Evolutionary conservation across 2,113 vertebrate species (phyloP), one percentile per base, ranked within the genome.

Genomic region (Illadopsis cleaveri): DNA sequence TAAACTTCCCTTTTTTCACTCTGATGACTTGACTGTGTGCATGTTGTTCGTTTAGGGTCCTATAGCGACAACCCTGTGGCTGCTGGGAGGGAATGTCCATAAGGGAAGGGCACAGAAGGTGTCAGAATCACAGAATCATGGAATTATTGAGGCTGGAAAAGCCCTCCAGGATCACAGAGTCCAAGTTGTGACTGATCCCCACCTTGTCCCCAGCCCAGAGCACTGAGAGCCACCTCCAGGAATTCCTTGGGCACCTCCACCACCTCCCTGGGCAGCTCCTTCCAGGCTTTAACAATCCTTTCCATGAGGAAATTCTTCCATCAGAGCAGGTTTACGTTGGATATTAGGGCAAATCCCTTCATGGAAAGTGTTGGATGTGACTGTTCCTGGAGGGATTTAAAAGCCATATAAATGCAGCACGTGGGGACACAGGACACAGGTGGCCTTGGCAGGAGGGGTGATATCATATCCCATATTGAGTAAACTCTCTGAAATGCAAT

Each of bases 381-480:
- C 76, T 19, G 31, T 42, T 8, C 50, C 76, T 33, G 27, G 31
- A 4, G 58, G 44, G 18, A 16, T 42, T 23, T 2, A 31, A 19
- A 19, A 33, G 22, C 68, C 44, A 3, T 2, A 37, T 1, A 2
- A 22, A 9, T 11, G 73, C 40, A 62, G 27, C 27, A 11, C 15
- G 0, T 27, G 68, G 68, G 48, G 68, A 24, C 50, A 42, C 2
- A 23, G 45, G 45, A 23, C 45, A 48, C 48, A 25, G 48, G 48
- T 28, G 76, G 31, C 76, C 27, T 14, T 20, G 60, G 38, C 51
- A 51, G 60, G 10, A 31, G 20, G 15, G 44, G 2, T 9, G 10
- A 1, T 1, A 2, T 9, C 44, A 14, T 0, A 12, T 20, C 25
- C 40, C 0, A 0, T 0, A 2, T 0, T 2, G 31, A 50, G 2